Evolutionary conservation across 2,113 vertebrate species (phyloP), one percentile per base, ranked within the genome.

Genomic region (Rutilus rutilus): DNA sequence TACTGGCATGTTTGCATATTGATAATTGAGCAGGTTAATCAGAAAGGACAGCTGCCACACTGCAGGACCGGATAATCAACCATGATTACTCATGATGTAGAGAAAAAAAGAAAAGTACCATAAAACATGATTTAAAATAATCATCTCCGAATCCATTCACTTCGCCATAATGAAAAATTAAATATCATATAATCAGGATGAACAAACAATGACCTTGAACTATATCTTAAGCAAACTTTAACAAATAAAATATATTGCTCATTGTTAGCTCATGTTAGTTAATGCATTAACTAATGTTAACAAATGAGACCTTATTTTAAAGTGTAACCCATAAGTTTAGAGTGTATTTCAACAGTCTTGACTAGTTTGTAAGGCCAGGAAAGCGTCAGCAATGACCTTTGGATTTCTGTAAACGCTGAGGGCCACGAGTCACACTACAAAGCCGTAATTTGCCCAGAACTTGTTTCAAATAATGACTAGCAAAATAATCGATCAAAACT

Each of bases 21-120:
- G 30, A 86, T 82, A 86, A 73, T 42, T 74, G 57, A 54, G 67
- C 71, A 71, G 25, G 64, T 71, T 71, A 47, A 81, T 81, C 27
- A 57, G 64, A 83, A 83, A 39, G 81, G 65, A 83, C 81, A 83
- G 65, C 64, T 69, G 64, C 27, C 65, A 83, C 65, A 83, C 17
- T 50, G 60, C 60, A 81, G 78, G 33, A 62, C 52, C 10, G 12
- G 54, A 45, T 27, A 69, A 62, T 47, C 42, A 50, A 52, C 23
- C 10, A 69, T 33, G n/a, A 19, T 50, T 82, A 25, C 62, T 69
- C 10, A 23, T 23, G 15, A 81, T 30, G 17, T 25, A 42, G 23
- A 9, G 12, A 4, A 4, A 23, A 39, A 11, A 21, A 36, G 15
- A 45, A 78, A 11, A 36, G 1, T 25, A 52, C 25, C 1, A 59